These are phyloP conservation scores for Dendrophyllia cribrosa DNA, from an alignment of 64 coral and sea anemone genomes.

Conservation along the genomic window DNA sequence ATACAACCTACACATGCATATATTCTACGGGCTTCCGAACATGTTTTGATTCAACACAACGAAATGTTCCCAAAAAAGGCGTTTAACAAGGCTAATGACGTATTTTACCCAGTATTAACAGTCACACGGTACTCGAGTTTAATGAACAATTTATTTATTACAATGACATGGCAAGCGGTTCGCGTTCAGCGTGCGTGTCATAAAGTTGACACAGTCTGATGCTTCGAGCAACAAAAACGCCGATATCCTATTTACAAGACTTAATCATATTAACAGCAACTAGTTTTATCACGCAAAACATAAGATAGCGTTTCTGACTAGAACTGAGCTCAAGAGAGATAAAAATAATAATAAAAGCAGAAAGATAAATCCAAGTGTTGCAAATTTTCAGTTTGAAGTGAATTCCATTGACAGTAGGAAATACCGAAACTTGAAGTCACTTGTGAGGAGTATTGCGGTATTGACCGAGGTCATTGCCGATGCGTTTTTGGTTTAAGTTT, in stretches of 20 bases:
- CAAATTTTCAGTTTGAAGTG: too few species aligned
- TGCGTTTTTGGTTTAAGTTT: neutral
- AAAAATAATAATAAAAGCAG: too few species aligned
- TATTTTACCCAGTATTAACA: neutral
- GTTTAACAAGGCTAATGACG: too few species aligned
- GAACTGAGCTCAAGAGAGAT: too few species aligned
- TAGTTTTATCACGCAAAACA: constrained; percentile 10
- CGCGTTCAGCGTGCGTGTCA: too few species aligned
- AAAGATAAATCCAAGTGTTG: too few species aligned
- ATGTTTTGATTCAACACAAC: too few species aligned
- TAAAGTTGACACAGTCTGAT: too few species aligned
- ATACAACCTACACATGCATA: too few species aligned
- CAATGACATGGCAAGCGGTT: neutral
- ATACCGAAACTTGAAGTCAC: neutral
- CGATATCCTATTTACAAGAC: neutral
- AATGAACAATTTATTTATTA: neutral
- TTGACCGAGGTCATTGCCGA: neutral
- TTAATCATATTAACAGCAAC: neutral
- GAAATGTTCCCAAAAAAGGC: too few species aligned
- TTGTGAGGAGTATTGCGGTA: neutral
- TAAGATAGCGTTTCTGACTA: neutral
- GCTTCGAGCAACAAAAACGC: neutral
- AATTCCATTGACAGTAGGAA: neutral
- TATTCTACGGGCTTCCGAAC: too few species aligned
- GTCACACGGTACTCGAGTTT: neutral